Evolutionary conservation across 2,797 vertebrate species (phyloP).

Genomic region (Melanotaenia boesemani): DNA sequence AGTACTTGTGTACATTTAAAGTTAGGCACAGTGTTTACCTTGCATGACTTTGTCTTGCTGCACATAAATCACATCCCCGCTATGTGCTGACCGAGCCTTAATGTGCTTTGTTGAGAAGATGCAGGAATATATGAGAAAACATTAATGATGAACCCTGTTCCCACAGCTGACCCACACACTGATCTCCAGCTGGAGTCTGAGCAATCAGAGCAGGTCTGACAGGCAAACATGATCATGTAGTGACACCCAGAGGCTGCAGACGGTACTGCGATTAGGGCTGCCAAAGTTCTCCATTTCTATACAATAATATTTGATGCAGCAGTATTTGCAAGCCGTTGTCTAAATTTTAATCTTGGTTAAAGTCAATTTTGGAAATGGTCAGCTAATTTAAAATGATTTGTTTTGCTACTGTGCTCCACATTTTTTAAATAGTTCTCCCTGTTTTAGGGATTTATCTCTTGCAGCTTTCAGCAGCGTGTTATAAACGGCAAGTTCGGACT

Average conservation of each 20-base stretch:
- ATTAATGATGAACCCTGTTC: neutral
- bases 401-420: neutral
- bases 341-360: neutral
- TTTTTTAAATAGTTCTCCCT: neutral
- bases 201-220: constrained; percentile 16
- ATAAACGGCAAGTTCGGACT: too few species aligned
- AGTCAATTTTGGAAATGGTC: neutral
- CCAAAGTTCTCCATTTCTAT: too few species aligned
- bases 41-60: neutral
- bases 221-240: constrained; percentile 40
- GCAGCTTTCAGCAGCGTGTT: too few species aligned
- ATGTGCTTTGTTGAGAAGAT: constrained; percentile 1
- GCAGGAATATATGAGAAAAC: neutral
- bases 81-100: neutral
- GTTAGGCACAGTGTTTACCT: neutral
- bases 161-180: constrained; percentile 6
- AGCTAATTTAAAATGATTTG: neutral
- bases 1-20: neutral
- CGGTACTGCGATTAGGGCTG: constrained; percentile 8
- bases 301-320: too few species aligned
- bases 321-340: too few species aligned
- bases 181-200: neutral
- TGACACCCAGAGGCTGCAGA: constrained; percentile 61
- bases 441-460: too few species aligned
- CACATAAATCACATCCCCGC: neutral